Base-by-base conservation (phyloP, 2,113 vertebrate species). In the Tretioscincus oriximinensis region DNA sequence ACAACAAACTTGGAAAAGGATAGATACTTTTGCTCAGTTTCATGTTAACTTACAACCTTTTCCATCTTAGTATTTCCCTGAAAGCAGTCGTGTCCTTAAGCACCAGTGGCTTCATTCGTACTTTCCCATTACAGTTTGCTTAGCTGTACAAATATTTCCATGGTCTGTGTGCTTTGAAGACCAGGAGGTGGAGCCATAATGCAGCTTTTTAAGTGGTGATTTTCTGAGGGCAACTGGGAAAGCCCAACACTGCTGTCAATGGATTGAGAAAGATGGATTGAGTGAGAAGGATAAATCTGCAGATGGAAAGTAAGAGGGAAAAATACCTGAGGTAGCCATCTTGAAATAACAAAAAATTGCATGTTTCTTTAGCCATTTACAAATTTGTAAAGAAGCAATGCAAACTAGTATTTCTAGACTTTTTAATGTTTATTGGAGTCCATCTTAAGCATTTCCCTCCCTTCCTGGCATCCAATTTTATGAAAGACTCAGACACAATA, bases 171-270 rank as follows among this genome's bases (percentile, higher is more conserved):
- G 71, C 58, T 69, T 70, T 69, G 28, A 65, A 80, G 72, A 54
- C 77, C 82, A 84, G 82, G 77, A 84, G 77, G 73, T 64, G 63
- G 76, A 83, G 73, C 60, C 75, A 70, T 45, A 65, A 3, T 49
- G 18, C 45, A 64, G 8, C 35, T 14, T 69, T 81, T 68, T 60
- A 31, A 0, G 0, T 47, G 1, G 7, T 20, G 5, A 47, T 26
- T 0, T 0, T 1, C 1, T 1, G 12, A 12, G 5, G 65, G 21
- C 18, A 22, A 11, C 12, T 31, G 21, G 14, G 24, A 4, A 78
- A 9, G n/a, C 28, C 20, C 45, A 9, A 73, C 31, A 41, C 1
- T 35, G 18, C 51, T 60, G 49, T 51, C 35, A 58, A 67, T 75
- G 66, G 21, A 1, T 5, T 9, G 1, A 0, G 2, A 2, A 9